Conservation (phyloP, 2,797 vertebrate genomes). For the Poeciliopsis presidionis region DNA sequence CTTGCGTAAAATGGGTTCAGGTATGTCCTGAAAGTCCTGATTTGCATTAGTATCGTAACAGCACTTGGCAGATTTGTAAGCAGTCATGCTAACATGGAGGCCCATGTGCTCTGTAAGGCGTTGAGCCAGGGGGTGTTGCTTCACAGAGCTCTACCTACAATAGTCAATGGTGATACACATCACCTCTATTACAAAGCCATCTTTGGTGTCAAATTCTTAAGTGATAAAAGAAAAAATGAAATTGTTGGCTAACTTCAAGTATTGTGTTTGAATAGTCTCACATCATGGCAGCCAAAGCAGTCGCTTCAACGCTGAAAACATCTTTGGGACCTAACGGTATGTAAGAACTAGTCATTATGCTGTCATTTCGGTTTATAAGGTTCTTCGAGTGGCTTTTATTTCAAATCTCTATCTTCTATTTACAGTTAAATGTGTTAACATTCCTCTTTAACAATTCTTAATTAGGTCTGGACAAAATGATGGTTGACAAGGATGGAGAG, state of each 20-base stretch:
- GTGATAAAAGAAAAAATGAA: fast-evolving
- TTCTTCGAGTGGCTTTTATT: not conserved
- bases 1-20: fast-evolving
- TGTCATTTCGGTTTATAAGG: not conserved
- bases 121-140: conserved; percentile 38
- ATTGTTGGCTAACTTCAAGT: not conserved
- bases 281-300: conserved; percentile 98
- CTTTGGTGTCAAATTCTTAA: not conserved
- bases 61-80: conserved; percentile 17
- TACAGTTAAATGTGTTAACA: not conserved
- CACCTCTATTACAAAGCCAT: not conserved
- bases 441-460: conserved; percentile 1
- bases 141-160: conserved; percentile 18
- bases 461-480: conserved; percentile 98
- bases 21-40: not conserved
- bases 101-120: conserved; percentile 76
- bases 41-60: not conserved
- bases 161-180: not conserved
- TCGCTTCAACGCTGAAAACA: conserved; percentile 93
- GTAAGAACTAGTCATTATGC: conserved; percentile 17
- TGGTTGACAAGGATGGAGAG: conserved; percentile 97
- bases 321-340: conserved; percentile 97
- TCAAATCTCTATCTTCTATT: not conserved
- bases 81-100: conserved; percentile 65
- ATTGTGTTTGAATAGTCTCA: conserved; percentile 88